Evolutionary conservation across 2,113 vertebrate species (phyloP), one percentile per base, ranked within the genome.

Genomic region (Aldabrachelys gigantea): DNA sequence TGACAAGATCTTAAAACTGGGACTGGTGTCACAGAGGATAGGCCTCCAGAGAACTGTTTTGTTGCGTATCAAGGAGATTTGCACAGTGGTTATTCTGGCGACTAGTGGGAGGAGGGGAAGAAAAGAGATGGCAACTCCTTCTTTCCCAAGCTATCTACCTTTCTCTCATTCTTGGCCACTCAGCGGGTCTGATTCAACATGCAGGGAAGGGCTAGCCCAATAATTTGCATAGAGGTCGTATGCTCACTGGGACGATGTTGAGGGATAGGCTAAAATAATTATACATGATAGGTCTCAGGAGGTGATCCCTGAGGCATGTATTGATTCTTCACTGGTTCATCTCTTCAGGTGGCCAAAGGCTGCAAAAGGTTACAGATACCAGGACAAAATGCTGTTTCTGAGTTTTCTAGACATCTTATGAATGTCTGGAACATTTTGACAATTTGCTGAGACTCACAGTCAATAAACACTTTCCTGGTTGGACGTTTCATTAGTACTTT

Each of bases 401-500:
- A 57, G 8, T 83, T n/a, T 93, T 95, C n/a, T 79, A 56, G 50
- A 24, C n/a, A 91, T 62, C 27, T 25, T 83, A 41, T 62, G 44
- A 92, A 56, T 52, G 16, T 56, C 38, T 89, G 47, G 79, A 91
- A 1, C 49, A 35, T 72, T 35, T 91, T 52, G 92, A 91, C 10
- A 25, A 8, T 76, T 86, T 35, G 88, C 11, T 29, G 41, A 92
- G 88, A 1, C 38, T 41, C 80, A 22, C 4, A 91, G 44, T 16
- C 85, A 84, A 0, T 65, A 3, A 5, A 10, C 13, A 35, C 29
- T 2, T 91, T 56, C 35, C 0, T 0, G 65, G 41, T 2, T 75
- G 57, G 17, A 93, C 5, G 76, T 92, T 91, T 89, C 49, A 82
- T 72, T 24, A 85, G 84, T 93, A 91, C 82, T 95, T 19, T 83